Evolutionary conservation across 2,888 invertebrate species (phyloP), one percentile per base, ranked within the genome.

Genomic region (Drosophila emarginata): DNA sequence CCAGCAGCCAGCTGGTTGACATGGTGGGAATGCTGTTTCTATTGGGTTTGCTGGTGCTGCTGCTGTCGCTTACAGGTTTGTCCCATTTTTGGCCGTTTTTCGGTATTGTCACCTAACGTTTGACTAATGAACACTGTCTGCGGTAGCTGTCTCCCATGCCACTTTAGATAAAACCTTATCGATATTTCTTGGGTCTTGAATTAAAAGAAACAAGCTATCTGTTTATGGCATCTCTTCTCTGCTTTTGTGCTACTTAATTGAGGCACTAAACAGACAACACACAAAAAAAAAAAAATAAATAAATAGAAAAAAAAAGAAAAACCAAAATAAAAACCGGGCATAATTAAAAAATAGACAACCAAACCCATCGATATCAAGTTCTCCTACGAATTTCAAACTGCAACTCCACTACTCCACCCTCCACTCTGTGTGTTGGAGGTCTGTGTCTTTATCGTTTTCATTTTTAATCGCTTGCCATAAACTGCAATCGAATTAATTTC

Each of bases 401-500:
- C 45, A 18, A 2, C 18, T 18, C 7, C 9, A 32, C 7, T 18
- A 9, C 14, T 45, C 18, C 45, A 45, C 15, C 15, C 45, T 18
- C 45, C 45, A 18, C 45, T 3, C 3, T 11, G 5, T 18, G 40
- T 40, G 15, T 45, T 45, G 45, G 32, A 32, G 45, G 45, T 15
- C 32, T 6, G 12, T 32, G n/a, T 32, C 51, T 67, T 66, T 72
- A 61, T 74, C 61, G 71, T 69, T 77, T 76, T 77, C 53, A 75
- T 76, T 70, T 85, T 83, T 85, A 83, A 83, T 83, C 87, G 82
- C 74, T 85, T 87, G 82, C 87, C 82, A 83, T 83, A 83, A 87
- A 81, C 76, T 85, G 87, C 82, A 85, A 83, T 83, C 85, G 87
- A 76, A 83, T 83, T 85, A 74, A 83, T 87, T 85, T 73, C 61